Conservation (phyloP, 2,888 invertebrate genomes). For the Neoaliturus tenellus region DNA sequence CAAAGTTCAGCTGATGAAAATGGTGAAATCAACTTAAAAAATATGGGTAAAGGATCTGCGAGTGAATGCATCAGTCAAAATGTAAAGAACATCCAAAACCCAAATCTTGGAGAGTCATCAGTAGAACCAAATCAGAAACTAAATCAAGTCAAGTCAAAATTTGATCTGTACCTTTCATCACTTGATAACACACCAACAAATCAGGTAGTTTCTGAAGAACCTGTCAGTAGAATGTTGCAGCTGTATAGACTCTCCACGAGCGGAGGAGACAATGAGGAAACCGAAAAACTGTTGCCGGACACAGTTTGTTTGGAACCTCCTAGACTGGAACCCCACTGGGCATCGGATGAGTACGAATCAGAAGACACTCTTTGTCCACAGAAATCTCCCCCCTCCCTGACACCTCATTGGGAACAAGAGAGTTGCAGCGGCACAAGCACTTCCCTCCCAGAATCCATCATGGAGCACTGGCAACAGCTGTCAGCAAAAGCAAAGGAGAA, state of each 20-base stretch:
- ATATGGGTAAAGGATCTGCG: background rate
- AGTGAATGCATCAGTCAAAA: background rate
- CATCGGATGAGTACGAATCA: background rate
- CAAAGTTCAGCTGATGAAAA: background rate
- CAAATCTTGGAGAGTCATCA: background rate
- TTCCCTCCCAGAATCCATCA: slow-evolving; percentile 36
- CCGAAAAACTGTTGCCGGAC: background rate
- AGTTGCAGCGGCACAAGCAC: slow-evolving; percentile 32
- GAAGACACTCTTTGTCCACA: background rate
- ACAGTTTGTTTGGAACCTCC: slow-evolving; percentile 8
- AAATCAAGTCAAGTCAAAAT: no score
- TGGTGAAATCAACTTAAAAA: slow-evolving; percentile 25
- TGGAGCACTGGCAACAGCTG: slow-evolving; percentile 33
- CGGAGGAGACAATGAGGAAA: slow-evolving; percentile 11
- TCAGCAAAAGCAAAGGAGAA: background rate
- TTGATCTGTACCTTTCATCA: background rate
- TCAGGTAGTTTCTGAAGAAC: background rate
- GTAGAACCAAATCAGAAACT: no score
- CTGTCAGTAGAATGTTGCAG: background rate
- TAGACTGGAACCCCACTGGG: slow-evolving; percentile 22
- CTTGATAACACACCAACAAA: slow-evolving; percentile 21
- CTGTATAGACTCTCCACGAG: slow-evolving; percentile 30
- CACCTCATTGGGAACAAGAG: slow-evolving; percentile 21
- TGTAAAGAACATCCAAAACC: background rate
- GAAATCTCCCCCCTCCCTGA: slow-evolving; percentile 16